Evolutionary conservation across 2,888 invertebrate genomes (phyloP).

Genomic region (Tryphoninae sp.): DNA sequence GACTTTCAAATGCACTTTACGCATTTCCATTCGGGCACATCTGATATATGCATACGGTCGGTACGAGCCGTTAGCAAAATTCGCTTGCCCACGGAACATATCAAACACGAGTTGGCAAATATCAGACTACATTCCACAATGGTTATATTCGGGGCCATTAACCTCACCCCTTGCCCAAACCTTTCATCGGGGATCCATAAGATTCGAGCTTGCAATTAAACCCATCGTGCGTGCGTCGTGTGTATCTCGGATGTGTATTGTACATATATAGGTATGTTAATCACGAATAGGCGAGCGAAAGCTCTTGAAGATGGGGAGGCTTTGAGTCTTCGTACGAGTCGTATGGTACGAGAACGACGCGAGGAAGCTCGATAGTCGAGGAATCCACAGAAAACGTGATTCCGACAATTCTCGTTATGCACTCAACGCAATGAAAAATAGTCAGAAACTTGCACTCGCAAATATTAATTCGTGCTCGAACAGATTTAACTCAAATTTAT

Average conservation of each 20-base stretch:
- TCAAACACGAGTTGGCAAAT: conserved; percentile 46
- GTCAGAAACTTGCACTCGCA: too few relatives aligned
- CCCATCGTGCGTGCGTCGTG: conserved; percentile 51
- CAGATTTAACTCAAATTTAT: too few relatives aligned
- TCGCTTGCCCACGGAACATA: conserved; percentile 42
- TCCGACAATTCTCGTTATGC: too few relatives aligned
- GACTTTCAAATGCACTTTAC: neutral
- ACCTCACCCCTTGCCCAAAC: neutral
- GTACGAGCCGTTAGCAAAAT: conserved; percentile 55
- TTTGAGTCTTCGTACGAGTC: neutral
- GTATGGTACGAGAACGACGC: neutral
- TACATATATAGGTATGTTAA: conserved; percentile 22
- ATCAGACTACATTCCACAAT: conserved; percentile 31
- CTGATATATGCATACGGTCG: neutral
- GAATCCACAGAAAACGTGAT: too few relatives aligned
- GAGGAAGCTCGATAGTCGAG: neutral
- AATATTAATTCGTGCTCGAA: too few relatives aligned
- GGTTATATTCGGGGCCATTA: conserved; percentile 29
- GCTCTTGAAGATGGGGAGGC: neutral
- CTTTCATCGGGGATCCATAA: conserved; percentile 20
- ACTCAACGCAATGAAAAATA: too few relatives aligned
- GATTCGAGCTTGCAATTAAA: conserved; percentile 57
- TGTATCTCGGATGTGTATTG: conserved; percentile 42
- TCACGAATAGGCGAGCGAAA: conserved; percentile 3
- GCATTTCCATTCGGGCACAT: neutral